Evolutionary conservation across 2,797 vertebrate genomes (phyloP).

Genomic region (Sebastes taczanowskii): DNA sequence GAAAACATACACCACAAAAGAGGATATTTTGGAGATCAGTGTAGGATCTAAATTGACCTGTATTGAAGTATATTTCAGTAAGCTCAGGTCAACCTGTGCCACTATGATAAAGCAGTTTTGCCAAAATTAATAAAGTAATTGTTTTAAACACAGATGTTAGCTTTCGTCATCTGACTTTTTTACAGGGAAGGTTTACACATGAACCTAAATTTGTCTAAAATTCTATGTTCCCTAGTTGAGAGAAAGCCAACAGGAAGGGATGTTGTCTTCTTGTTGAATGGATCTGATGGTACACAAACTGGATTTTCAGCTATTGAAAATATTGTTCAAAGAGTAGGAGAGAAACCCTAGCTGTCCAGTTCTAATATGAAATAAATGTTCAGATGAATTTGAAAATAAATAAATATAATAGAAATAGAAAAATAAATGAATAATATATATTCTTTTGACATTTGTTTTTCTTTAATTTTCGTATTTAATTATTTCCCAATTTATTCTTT

Average conservation of each 20-base stretch:
- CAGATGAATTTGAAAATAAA: too few species aligned
- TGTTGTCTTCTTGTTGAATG: slow-evolving; percentile 26
- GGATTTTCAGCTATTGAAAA: slow-evolving; percentile 49
- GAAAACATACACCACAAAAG: slow-evolving; percentile 9
- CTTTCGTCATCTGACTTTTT: not conserved
- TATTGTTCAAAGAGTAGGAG: slow-evolving; percentile 57
- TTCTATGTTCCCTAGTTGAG: not conserved
- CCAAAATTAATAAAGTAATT: not conserved
- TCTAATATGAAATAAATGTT: not conserved
- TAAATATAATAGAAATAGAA: too few species aligned
- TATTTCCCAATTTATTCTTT: too few species aligned
- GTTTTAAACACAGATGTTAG: too few species aligned
- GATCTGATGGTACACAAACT: slow-evolving; percentile 36
- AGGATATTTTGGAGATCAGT: slow-evolving; percentile 5
- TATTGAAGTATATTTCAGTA: not conserved
- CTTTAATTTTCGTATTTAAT: too few species aligned
- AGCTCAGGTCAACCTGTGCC: not conserved
- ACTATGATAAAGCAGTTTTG: not conserved
- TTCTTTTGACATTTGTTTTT: too few species aligned
- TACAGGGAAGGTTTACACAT: not conserved
- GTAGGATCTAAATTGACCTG: not conserved
- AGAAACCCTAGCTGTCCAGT: slow-evolving; percentile 36
- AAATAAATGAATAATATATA: too few species aligned
- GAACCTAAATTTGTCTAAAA: not conserved
- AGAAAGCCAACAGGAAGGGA: not conserved